A percentile compares a stretch with the other conserved stretches of the same genome.
These are phyloP conservation scores for Megalurothrips usitatus DNA, from an alignment of 2,888 invertebrate genomes.

Conservation along the genomic window DNA sequence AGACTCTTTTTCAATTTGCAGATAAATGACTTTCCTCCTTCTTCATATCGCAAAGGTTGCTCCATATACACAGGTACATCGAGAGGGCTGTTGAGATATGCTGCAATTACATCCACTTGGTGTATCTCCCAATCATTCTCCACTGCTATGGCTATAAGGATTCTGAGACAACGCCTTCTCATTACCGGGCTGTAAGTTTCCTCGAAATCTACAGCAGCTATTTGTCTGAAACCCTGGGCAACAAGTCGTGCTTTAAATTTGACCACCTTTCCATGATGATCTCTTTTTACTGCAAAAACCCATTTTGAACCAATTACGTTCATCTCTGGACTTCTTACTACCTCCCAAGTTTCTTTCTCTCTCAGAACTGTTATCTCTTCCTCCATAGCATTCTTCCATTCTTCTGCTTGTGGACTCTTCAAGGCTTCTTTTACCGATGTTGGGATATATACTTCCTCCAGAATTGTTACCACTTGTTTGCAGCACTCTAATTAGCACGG, in stretches of 20 bases:
- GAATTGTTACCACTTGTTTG: too few relatives aligned
- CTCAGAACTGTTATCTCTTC: too few relatives aligned
- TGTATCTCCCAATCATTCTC: conserved; percentile 28
- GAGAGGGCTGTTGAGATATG: conserved; percentile 31
- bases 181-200: conserved; percentile 33
- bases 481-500: too few relatives aligned
- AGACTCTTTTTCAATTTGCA: not conserved
- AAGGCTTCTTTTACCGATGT: too few relatives aligned
- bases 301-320: too few relatives aligned
- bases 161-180: not conserved
- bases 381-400: too few relatives aligned
- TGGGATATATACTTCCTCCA: too few relatives aligned
- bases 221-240: conserved; percentile 33
- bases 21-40: not conserved
- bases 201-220: conserved; percentile 30
- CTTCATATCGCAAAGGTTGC: not conserved
- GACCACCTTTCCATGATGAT: too few relatives aligned
- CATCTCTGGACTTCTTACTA: too few relatives aligned
- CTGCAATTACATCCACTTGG: conserved; percentile 32
- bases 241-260: conserved; percentile 26
- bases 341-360: too few relatives aligned
- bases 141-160: conserved; percentile 31
- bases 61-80: conserved; percentile 29
- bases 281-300: too few relatives aligned
- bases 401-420: too few relatives aligned